Evolutionary conservation across 2,797 vertebrate species (phyloP).

Genomic region (Lacerta agilis): DNA sequence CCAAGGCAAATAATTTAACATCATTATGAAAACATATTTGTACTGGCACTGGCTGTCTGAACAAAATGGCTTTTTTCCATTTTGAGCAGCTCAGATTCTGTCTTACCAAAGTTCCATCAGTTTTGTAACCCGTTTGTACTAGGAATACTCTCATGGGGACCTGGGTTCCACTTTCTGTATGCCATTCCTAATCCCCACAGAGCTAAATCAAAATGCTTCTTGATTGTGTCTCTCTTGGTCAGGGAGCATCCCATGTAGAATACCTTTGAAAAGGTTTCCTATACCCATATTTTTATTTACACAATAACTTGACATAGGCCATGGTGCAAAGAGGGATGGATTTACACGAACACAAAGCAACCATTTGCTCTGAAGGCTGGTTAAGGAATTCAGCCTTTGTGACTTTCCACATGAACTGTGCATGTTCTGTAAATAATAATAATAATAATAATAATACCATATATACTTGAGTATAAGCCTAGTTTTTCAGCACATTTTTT

Average conservation of each 20-base stretch:
- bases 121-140: background rate
- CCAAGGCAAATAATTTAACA: background rate
- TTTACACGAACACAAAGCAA: no score
- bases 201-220: background rate
- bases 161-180: background rate
- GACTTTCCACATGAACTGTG: no score
- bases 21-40: conserved; percentile 14
- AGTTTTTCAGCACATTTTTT: no score
- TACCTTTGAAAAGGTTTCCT: conserved; percentile 9
- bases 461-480: no score
- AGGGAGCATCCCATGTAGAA: background rate
- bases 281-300: no score
- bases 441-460: no score
- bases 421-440: no score
- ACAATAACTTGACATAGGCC: no score
- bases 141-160: background rate
- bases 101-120: background rate
- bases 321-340: no score
- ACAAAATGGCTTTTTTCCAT: background rate
- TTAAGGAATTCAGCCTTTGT: no score
- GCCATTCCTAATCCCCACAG: background rate
- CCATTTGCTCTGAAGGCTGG: no score
- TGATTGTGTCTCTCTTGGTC: background rate
- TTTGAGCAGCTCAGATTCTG: background rate
- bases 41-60: background rate